These are phyloP conservation scores for Drosophila bifasciata DNA, from an alignment of 1,140 invertebrate genomes.

Conservation along the genomic window DNA sequence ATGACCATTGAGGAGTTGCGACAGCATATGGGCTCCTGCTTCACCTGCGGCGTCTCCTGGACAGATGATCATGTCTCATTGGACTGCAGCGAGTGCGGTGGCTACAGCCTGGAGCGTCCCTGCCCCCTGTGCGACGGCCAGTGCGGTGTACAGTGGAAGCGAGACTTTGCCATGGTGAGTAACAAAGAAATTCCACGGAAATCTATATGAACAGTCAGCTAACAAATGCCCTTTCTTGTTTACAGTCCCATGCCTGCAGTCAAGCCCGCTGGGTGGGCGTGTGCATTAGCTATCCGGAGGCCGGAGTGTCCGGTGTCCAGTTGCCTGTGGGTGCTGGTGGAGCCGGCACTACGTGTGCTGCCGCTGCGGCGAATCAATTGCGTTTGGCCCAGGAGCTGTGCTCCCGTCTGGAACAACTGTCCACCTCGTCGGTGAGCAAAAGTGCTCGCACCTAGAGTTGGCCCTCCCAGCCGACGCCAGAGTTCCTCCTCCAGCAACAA, in stretches of 20 bases:
- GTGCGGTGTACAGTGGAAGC: slow-evolving; percentile 90
- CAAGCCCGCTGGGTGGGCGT: slow-evolving; percentile 90
- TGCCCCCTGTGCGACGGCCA: slow-evolving; percentile 91
- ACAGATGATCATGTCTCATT: slow-evolving; percentile 91
- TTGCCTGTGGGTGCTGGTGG: slow-evolving; percentile 45
- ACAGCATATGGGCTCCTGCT: slow-evolving; percentile 89
- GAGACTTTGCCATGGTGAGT: slow-evolving; percentile 90
- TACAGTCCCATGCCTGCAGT: slow-evolving; percentile 90
- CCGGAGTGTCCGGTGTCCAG: slow-evolving; percentile 80
- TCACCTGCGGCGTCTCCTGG: slow-evolving; percentile 93
- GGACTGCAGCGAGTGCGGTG: slow-evolving; percentile 93
- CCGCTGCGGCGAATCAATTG: slow-evolving; percentile 76
- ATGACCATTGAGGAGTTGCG: slow-evolving; percentile 90
- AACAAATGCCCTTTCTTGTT: slow-evolving; percentile 60
- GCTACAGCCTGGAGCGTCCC: slow-evolving; percentile 90
- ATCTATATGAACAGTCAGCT: background rate
- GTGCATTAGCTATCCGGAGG: slow-evolving; percentile 85
- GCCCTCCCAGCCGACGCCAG: slow-evolving; percentile 10
- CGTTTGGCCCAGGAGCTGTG: slow-evolving; percentile 84
- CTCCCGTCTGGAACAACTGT: slow-evolving; percentile 85
- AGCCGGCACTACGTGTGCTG: slow-evolving; percentile 62
- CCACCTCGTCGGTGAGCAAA: slow-evolving; percentile 82
- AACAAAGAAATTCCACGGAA: too few relatives aligned
- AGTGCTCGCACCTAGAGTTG: slow-evolving; percentile 58
- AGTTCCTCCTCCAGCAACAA: slow-evolving; percentile 65